phyloP scores from a whole-genome alignment of 1,140 invertebrate species.

The Drosophila albomicans region DNA sequence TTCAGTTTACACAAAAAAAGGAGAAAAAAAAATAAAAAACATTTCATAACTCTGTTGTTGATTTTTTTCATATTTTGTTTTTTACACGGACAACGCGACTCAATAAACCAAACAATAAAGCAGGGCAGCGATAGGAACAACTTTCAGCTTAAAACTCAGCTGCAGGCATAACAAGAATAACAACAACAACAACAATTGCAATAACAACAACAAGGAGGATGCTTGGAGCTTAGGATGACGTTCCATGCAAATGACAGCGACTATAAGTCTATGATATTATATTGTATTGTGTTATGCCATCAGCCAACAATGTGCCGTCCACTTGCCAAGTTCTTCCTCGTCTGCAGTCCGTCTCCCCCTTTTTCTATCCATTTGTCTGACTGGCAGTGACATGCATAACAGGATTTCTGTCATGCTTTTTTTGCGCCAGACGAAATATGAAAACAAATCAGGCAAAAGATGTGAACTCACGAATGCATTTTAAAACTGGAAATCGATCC shows the following conservation, averaged over 20 bases:
- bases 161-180: slow-evolving; percentile 22
- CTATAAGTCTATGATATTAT: slow-evolving; percentile 50
- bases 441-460: slow-evolving; percentile 68
- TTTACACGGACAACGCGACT: slow-evolving; percentile 1
- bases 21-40: neutral
- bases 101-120: slow-evolving; percentile 18
- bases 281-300: slow-evolving; percentile 43
- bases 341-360: slow-evolving; percentile 15
- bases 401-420: slow-evolving; percentile 61
- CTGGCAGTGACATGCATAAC: slow-evolving; percentile 68
- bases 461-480: slow-evolving; percentile 22
- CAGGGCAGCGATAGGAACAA: slow-evolving; percentile 7
- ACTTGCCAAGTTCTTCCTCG: slow-evolving; percentile 6
- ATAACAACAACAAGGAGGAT: slow-evolving; percentile 10
- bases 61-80: slow-evolving; percentile 8
- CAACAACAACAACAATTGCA: neutral
- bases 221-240: slow-evolving; percentile 1
- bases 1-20: neutral
- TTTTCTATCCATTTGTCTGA: slow-evolving; percentile 8
- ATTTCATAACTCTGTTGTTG: slow-evolving; percentile 10
- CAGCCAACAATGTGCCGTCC: slow-evolving; percentile 24
- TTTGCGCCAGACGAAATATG: slow-evolving; percentile 54
- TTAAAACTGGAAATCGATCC: neutral
- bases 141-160: slow-evolving; percentile 28
- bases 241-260: slow-evolving; percentile 34